Evolutionary conservation across 2,113 vertebrate species (phyloP).

Genomic region (Nanger granti): DNA sequence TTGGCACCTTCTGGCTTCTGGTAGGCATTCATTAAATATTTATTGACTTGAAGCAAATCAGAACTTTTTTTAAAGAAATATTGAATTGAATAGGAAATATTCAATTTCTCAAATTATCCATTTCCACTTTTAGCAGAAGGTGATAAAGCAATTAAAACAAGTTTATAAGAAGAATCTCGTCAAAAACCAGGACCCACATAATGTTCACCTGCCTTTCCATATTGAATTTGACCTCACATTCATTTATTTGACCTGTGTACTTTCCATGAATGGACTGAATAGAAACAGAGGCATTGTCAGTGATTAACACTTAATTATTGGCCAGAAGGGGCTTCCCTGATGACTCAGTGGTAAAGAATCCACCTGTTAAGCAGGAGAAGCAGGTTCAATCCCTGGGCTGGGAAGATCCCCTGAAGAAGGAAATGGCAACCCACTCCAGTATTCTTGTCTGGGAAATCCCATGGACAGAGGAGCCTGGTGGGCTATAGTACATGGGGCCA

Average conservation of each 20-base stretch:
- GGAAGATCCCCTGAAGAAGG: neutral
- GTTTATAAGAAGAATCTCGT: neutral
- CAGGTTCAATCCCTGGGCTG: neutral
- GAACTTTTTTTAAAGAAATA: neutral
- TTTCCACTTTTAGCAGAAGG: neutral
- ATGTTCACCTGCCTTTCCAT: neutral
- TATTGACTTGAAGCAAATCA: neutral
- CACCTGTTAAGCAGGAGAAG: neutral
- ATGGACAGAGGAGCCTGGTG: neutral
- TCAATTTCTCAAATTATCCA: neutral
- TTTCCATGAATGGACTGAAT: neutral
- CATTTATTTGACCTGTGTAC: neutral
- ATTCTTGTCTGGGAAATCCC: neutral
- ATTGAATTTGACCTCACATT: neutral
- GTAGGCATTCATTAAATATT: neutral
- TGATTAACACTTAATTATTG: neutral
- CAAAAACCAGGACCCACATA: neutral
- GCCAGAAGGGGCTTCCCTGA: neutral
- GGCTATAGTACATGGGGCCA: neutral
- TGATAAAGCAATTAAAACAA: slow-evolving; percentile 5
- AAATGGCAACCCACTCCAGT: neutral
- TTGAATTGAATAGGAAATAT: neutral
- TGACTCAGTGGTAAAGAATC: neutral
- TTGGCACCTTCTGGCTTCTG: neutral
- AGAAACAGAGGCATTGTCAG: neutral